Evolutionary conservation across 2,113 vertebrate genomes (phyloP), one percentile per base, ranked within the genome.

Genomic region (Callocephalon fimbriatum): DNA sequence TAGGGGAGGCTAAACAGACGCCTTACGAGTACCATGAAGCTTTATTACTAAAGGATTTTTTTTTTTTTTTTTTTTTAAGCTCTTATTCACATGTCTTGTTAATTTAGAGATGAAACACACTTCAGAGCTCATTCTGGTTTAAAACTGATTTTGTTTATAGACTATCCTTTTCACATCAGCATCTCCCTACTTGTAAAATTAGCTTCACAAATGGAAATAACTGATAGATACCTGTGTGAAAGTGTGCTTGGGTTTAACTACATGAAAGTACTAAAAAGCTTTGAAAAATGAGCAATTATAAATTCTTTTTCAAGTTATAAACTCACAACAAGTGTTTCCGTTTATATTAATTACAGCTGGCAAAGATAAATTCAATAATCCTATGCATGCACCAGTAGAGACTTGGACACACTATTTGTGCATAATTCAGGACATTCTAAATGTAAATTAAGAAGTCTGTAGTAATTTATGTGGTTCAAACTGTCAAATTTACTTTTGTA

Each of bases 41-140:
- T 20, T 40, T 45, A 26, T 23, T 20, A 6, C 2, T 32, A 83
- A 62, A 62, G 0, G 0, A 15, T 5, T 2, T 19, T 37, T n/a
- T 51, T 40, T 11, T 17, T 48, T 56, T 3, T 26, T 20, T 44
- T 2, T 9, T 51, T 67, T 68, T 18, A 29, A 32, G 16, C 61
- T 26, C 0, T 81, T 82, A 19, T 40, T 80, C 4, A 54, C 12
- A 5, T 37, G 93, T 82, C 2, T 63, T 61, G 10, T 35, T 25
- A 71, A 66, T 44, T 92, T 74, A 53, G 18, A 82, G 78, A 58
- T 63, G 5, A 48, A 90, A 44, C 6, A 42, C 8, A 3, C 4
- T 26, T 86, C 40, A 79, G 16, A 90, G 17, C 25, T 74, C 8
- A 23, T 85, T 70, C 22, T 29, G 6, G 2, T 56, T 80, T 94